Base-by-base conservation (phyloP, 92 coral and sea anemone species). In the Porites divaricata region DNA sequence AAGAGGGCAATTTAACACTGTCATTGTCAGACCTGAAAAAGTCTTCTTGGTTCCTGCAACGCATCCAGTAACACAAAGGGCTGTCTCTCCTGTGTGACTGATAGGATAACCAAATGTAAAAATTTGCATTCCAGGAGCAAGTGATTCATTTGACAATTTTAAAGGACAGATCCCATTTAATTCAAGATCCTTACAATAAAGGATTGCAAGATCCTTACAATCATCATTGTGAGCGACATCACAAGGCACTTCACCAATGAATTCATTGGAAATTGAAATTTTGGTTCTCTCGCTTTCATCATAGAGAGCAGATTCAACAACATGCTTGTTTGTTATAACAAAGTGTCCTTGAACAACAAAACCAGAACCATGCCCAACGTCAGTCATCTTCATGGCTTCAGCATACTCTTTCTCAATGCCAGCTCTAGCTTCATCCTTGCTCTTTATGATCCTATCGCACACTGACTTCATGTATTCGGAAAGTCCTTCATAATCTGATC, bases 41-140 rank as follows among this genome's bases (percentile, higher is more conserved):
- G 72, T 67, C 3, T 22, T 16, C 72, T 67, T 26, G 16, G 48
- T 17, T 13, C 72, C 72, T 24, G 72, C 35, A 1, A 67, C 72
- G 8, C 26, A 9, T 4, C 72, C 48, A 24, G 17, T 67, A 45
- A 24, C 72, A 22, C 1, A 67, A 13, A 67, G 72, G 1, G 70
- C 70, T 24, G 72, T 67, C 26, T 67, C 17, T 67, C 19, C 72
- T 67, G 49, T 67, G 16, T 67, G 72, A 24, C 72, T 67, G 1
- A 67, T 22, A 2, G 72, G 50, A 67, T 67, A 67, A 67, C 72
- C 72, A 67, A 67, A 67, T 1, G 72, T 2, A 23, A 67, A 67
- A 22, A 67, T 67, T 35, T 23, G 48, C 72, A 22, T 67, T 13
- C 72, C 72, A 9, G 72, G 49, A 1, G 26, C 15, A 14, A 26